Base-by-base conservation (phyloP, 2,888 invertebrate species). In the Phyllotreta cruciferae region DNA sequence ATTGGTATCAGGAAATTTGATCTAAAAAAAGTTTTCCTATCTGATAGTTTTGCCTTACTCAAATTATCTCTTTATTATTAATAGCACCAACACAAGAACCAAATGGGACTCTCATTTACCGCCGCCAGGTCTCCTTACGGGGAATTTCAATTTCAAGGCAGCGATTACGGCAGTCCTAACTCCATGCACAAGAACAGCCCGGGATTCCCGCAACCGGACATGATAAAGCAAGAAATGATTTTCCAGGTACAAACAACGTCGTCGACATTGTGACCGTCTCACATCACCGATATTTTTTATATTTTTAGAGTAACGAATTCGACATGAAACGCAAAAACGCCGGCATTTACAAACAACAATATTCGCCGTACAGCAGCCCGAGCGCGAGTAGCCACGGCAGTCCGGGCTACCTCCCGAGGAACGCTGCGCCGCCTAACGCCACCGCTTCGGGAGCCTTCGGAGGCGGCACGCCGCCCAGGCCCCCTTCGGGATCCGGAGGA, bases 71-170 rank as follows among this genome's bases (percentile, higher is more conserved):
- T 44, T 44, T 8, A 44, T 44, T 11, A 13, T 11, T 96, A 96
- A 79, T 96, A 96, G 80, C 96, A 96, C 82, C 96, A 96, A 82
- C 94, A 93, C 81, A 91, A 91, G 79, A 88, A 86, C 69, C 89
- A 88, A 71, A 84, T 89, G 78, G 90, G 90, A 1, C 83, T 88
- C 38, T 79, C 82, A 1, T 85, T 84, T 70, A 84, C 83, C 69
- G 83, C 84, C 3, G 79, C 85, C 0, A 75, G 85, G 39, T 85
- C 85, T 9, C 88, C 88, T 0, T 88, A 87, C 71, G 85, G 85
- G 39, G 88, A 88, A 72, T 88, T 87, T 69, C 86, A 86, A 58
- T 87, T 87, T 66, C 82, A 77, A 54, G 83, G 81, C 52, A 60
- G 60, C 41, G 85, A 84, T 64, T 84, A 83, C 38, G 70, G 70